These are phyloP conservation scores for Larimichthys crocea DNA, from an alignment of 2,113 vertebrate genomes.

Conservation along the genomic window DNA sequence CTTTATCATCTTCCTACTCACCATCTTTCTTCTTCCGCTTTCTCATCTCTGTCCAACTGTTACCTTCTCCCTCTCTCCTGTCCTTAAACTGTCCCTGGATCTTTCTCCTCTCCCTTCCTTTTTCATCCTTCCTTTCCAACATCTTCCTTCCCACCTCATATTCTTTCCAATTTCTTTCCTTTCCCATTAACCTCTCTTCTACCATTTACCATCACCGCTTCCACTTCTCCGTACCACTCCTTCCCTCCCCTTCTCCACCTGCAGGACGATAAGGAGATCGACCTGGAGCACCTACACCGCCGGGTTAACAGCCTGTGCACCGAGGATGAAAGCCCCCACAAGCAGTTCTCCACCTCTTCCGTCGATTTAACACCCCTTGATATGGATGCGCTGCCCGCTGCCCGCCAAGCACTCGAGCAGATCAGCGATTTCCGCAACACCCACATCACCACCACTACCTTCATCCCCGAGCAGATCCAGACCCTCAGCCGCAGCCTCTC, in stretches of 20 bases:
- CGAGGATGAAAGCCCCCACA: slow-evolving; percentile 99
- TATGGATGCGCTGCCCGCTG: slow-evolving; percentile 97
- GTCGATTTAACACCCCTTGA: slow-evolving; percentile 98
- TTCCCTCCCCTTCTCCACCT: slow-evolving; percentile 63
- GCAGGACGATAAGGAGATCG: slow-evolving; percentile 99
- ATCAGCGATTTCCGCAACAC: slow-evolving; percentile 99
- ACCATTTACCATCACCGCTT: slow-evolving; percentile 57
- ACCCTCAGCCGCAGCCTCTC: slow-evolving; percentile 98
- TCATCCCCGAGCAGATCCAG: slow-evolving; percentile 99
- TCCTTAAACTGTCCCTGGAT: slow-evolving; percentile 25
- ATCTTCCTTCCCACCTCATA: background rate
- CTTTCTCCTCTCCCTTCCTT: slow-evolving; percentile 26
- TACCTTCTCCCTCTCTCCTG: slow-evolving; percentile 1
- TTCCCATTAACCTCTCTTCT: slow-evolving; percentile 19
- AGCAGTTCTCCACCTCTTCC: slow-evolving; percentile 99
- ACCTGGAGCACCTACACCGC: slow-evolving; percentile 99
- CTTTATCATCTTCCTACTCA: slow-evolving; percentile 7
- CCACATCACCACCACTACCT: slow-evolving; percentile 99
- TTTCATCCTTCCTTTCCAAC: background rate
- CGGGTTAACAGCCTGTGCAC: slow-evolving; percentile 99
- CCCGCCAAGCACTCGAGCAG: slow-evolving; percentile 97
- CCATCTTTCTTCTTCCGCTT: background rate
- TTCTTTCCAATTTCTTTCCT: slow-evolving; percentile 12
- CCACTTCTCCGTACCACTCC: slow-evolving; percentile 56
- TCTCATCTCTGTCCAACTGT: slow-evolving; percentile 6